Evolutionary conservation across 2,888 invertebrate genomes (phyloP).

Genomic region (Hofmannophila pseudospretella): DNA sequence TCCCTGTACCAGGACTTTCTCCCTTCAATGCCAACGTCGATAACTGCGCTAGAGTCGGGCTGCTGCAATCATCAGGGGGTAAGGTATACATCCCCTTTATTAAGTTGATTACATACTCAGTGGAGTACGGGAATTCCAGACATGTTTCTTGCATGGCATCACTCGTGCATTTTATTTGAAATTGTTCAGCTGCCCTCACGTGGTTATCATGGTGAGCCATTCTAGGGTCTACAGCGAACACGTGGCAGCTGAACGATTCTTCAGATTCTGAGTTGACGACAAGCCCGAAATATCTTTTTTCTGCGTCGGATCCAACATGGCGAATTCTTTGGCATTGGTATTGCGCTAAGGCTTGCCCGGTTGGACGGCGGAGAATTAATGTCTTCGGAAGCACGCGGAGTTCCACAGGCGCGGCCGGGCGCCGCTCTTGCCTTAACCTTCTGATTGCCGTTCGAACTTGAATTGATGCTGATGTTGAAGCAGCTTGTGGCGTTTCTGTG

Average conservation of each 20-base stretch:
- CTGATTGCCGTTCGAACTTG: constrained; percentile 92
- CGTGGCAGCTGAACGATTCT: constrained; percentile 93
- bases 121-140: constrained; percentile 93
- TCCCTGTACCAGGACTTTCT: constrained; percentile 61
- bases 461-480: constrained; percentile 85
- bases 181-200: constrained; percentile 86
- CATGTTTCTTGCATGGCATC: constrained; percentile 88
- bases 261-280: constrained; percentile 88
- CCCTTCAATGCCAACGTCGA: constrained; percentile 64
- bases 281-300: constrained; percentile 94
- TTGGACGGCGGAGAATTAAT: constrained; percentile 86
- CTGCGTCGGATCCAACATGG: constrained; percentile 93
- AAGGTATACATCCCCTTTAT: constrained; percentile 86
- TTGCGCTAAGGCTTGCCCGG: constrained; percentile 88
- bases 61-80: constrained; percentile 58
- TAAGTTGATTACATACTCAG: constrained; percentile 85
- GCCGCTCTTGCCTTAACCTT: constrained; percentile 91
- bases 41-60: constrained; percentile 59
- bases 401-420: constrained; percentile 89
- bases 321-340: constrained; percentile 92
- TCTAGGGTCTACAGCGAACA: constrained; percentile 95
- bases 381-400: constrained; percentile 90
- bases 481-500: constrained; percentile 90
- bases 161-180: constrained; percentile 90
- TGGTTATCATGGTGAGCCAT: constrained; percentile 90